Conservation (phyloP, 1,140 invertebrate genomes). For the Leptinotarsa undecemlineata region DNA sequence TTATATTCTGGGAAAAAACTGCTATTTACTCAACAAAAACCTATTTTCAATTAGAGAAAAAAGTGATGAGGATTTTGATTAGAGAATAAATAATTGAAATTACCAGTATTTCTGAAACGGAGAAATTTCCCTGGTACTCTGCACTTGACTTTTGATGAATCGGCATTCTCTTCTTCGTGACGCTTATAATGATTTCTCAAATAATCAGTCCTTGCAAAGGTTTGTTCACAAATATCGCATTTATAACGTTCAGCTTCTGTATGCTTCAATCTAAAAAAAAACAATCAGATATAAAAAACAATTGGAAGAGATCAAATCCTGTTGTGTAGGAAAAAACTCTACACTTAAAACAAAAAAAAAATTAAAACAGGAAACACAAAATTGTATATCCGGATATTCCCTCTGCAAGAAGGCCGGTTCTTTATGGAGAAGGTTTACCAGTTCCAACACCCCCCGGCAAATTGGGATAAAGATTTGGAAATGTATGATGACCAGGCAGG, state of each 20-base stretch:
- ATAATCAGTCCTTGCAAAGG: slow-evolving; percentile 17
- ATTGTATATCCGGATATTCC: too few relatives aligned
- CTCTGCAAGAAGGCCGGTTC: too few relatives aligned
- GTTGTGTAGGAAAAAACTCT: background rate
- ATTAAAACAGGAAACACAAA: too few relatives aligned
- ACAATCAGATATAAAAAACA: background rate
- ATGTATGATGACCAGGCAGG: too few relatives aligned
- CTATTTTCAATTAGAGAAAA: too few relatives aligned
- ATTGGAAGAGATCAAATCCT: background rate
- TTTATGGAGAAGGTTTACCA: too few relatives aligned
- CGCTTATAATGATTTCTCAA: slow-evolving; percentile 18
- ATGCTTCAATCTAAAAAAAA: slow-evolving; percentile 17
- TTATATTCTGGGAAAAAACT: too few relatives aligned
- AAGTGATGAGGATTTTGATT: too few relatives aligned
- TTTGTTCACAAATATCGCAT: slow-evolving; percentile 21
- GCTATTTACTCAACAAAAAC: too few relatives aligned
- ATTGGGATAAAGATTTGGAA: too few relatives aligned
- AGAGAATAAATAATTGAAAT: background rate
- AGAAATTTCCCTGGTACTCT: slow-evolving; percentile 20
- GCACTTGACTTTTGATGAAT: slow-evolving; percentile 5
- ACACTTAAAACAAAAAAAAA: background rate
- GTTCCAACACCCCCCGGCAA: too few relatives aligned
- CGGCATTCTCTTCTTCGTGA: background rate
- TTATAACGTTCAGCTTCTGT: slow-evolving; percentile 16
- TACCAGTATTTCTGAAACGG: slow-evolving; percentile 20